These are phyloP conservation scores for Oryzias sinensis DNA, from an alignment of 2,797 vertebrate species.

Conservation along the genomic window DNA sequence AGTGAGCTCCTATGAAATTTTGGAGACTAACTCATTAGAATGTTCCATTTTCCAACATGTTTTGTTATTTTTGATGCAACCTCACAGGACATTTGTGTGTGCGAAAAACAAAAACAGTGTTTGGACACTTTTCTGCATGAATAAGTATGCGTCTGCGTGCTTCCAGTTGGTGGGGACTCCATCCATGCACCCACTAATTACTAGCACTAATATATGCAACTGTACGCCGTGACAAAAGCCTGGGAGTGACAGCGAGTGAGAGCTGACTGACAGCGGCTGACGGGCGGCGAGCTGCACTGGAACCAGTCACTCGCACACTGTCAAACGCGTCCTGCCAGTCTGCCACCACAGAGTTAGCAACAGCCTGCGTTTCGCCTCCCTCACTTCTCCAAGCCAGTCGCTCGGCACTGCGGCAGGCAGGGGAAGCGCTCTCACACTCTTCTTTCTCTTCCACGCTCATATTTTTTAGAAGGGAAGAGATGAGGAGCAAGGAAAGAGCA, in stretches of 20 bases:
- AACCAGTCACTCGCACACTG: conserved; percentile 69
- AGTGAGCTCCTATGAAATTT: no score
- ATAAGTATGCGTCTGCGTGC: no score
- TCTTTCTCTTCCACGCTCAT: conserved; percentile 66
- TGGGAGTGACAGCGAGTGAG: conserved; percentile 81
- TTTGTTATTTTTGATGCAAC: no score
- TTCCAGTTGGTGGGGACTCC: conserved; percentile 6
- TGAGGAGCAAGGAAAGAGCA: conserved; percentile 61
- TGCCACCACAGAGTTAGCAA: conserved; percentile 78
- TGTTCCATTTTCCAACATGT: no score
- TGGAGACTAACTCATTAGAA: no score
- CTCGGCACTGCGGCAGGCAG: conserved; percentile 77
- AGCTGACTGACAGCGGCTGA: conserved; percentile 79
- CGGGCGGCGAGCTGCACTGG: conserved; percentile 81
- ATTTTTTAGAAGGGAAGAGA: conserved; percentile 70
- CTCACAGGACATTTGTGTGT: no score
- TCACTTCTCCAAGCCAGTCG: conserved; percentile 76
- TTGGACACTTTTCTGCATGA: no score
- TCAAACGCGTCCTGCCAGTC: conserved; percentile 73
- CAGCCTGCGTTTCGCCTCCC: conserved; percentile 73
- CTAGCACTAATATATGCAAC: conserved; percentile 21
- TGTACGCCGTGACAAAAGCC: conserved; percentile 51
- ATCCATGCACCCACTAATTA: conserved; percentile 32
- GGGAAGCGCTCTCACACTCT: conserved; percentile 67
- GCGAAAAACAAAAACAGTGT: no score